A percentile compares a stretch with the other conserved stretches of the same genome.
phyloP scores from a whole-genome alignment of 2,113 vertebrate species.

The Romanogobio albipinnatus region DNA sequence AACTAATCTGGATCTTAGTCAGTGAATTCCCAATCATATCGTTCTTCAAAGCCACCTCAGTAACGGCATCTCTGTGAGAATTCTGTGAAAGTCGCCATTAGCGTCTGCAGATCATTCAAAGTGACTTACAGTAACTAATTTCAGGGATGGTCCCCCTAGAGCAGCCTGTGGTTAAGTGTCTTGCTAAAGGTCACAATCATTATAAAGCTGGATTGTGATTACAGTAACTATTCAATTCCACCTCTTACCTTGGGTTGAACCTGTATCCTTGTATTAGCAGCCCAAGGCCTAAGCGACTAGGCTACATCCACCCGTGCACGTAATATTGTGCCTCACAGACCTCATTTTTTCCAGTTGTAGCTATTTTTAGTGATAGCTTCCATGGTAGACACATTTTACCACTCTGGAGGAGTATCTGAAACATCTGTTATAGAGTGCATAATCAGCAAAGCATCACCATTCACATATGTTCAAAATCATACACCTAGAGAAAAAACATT shows the following conservation, averaged over 20 bases:
- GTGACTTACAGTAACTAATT: constrained; percentile 21
- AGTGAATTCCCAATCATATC: background rate
- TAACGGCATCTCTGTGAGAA: background rate
- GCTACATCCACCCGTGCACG: background rate
- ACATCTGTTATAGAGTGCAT: background rate
- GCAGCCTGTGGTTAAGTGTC: constrained; percentile 22
- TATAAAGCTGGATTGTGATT: constrained; percentile 34
- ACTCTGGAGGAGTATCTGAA: background rate
- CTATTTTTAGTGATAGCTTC: constrained; percentile 1
- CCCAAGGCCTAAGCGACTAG: background rate
- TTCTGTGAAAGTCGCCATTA: background rate
- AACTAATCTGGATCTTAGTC: constrained; percentile 20
- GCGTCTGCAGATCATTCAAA: constrained; percentile 1
- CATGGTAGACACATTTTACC: background rate
- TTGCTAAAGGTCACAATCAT: constrained; percentile 28
- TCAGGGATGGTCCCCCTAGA: constrained; percentile 23
- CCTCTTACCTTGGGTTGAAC: constrained; percentile 5
- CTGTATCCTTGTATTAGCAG: background rate
- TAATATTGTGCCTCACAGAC: background rate
- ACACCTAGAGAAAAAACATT: background rate
- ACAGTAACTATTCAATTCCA: constrained; percentile 10
- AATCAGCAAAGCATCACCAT: background rate
- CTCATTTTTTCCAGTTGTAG: background rate
- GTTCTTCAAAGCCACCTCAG: constrained; percentile 7
- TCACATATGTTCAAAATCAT: constrained; percentile 5